A percentile compares a stretch with the other conserved stretches of the same genome.
Conservation (phyloP, 2,113 vertebrate species). For the Thermophis baileyi region DNA sequence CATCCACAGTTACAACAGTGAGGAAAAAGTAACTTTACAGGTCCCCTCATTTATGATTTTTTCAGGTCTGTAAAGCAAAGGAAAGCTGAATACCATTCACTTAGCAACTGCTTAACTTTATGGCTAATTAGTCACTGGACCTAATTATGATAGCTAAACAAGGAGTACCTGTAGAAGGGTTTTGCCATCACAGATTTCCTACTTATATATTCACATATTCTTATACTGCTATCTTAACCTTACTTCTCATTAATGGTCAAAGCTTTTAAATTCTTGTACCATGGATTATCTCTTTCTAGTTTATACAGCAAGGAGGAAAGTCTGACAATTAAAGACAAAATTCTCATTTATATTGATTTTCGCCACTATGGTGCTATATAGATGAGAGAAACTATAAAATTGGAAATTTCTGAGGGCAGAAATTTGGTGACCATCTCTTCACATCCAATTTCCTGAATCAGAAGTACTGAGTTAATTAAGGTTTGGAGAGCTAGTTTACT, state of each 20-base stretch:
- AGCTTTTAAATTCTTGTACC: background rate
- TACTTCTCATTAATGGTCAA: background rate
- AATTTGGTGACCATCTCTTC: background rate
- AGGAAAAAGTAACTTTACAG: background rate
- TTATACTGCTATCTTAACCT: background rate
- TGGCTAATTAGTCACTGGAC: background rate
- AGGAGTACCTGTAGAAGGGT: background rate
- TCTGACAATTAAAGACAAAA: background rate
- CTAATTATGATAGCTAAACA: background rate
- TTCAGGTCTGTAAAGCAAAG: background rate
- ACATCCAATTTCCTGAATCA: background rate
- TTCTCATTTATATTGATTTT: background rate
- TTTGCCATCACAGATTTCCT: background rate
- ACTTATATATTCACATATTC: background rate
- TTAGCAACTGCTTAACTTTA: background rate
- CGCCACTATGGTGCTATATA: background rate
- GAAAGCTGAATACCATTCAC: background rate
- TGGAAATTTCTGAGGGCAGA: background rate
- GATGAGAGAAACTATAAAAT: background rate
- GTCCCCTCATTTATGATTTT: background rate
- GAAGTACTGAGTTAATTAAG: background rate
- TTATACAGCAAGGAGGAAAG: background rate
- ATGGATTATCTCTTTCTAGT: background rate
- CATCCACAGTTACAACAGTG: background rate
- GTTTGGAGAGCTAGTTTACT: background rate